These are phyloP conservation scores for Psittacula echo DNA, from an alignment of 2,797 vertebrate genomes.

Conservation along the genomic window DNA sequence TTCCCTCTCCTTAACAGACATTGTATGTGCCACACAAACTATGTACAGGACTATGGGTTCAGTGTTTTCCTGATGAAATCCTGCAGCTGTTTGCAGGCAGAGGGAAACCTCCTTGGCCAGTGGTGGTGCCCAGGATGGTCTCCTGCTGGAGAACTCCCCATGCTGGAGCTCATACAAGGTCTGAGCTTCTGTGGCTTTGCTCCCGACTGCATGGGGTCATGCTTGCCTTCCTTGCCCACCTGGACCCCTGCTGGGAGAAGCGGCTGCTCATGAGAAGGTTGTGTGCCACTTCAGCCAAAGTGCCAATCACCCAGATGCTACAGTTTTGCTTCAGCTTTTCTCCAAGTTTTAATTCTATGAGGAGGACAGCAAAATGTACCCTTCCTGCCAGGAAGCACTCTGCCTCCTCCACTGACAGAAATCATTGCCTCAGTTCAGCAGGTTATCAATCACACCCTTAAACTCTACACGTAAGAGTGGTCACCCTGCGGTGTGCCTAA, in stretches of 20 bases:
- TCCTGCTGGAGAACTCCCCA: background rate
- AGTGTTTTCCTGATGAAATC: background rate
- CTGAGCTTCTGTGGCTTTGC: background rate
- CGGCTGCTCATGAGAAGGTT: background rate
- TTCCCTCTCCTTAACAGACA: background rate
- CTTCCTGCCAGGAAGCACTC: background rate
- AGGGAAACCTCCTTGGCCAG: background rate
- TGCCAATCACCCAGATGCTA: background rate
- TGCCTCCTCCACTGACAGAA: background rate
- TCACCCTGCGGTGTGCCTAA: background rate
- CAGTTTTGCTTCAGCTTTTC: background rate
- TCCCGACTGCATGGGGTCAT: background rate
- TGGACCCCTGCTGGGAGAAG: background rate
- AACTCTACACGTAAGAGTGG: background rate
- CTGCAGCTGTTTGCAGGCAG: background rate
- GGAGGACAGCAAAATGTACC: background rate
- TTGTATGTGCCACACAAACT: background rate
- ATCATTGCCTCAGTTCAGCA: background rate
- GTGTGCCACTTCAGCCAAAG: fast-evolving
- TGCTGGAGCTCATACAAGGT: background rate
- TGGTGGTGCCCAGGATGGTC: background rate
- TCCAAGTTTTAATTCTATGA: background rate
- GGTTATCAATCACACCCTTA: background rate
- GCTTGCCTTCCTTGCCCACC: background rate
- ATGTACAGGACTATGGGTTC: fast-evolving